Conservation (phyloP, 2,113 vertebrate genomes). For the Odocoileus virginianus region DNA sequence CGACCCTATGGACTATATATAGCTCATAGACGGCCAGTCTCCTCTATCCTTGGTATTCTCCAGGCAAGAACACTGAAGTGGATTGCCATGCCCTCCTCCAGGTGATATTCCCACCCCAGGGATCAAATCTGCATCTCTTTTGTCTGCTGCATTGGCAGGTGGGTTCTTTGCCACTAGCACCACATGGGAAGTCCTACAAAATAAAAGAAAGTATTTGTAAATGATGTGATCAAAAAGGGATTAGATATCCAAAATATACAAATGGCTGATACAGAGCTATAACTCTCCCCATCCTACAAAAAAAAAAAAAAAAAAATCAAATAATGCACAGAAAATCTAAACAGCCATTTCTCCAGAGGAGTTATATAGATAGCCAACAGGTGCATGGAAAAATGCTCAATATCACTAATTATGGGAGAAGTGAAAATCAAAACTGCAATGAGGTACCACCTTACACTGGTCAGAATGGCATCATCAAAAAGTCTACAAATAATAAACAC, state of each 20-base stretch:
- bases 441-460: not conserved
- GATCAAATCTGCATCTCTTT: not conserved
- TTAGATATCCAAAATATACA: not conserved
- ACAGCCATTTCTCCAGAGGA: not conserved
- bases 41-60: not conserved
- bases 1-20: accelerated
- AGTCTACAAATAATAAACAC: not conserved
- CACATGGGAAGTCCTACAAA: not conserved
- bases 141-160: not conserved
- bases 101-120: not conserved
- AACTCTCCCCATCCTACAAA: accelerated
- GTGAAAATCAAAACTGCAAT: not conserved
- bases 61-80: not conserved
- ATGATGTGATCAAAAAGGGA: not conserved
- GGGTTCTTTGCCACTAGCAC: not conserved
- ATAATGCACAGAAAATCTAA: not conserved
- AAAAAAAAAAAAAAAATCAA: not conserved
- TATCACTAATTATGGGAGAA: not conserved
- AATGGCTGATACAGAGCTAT: not conserved
- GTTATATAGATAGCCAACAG: not conserved
- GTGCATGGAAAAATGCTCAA: not conserved
- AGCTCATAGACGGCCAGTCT: accelerated
- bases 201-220: not conserved
- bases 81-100: not conserved
- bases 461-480: not conserved